These are phyloP conservation scores for Troides helena DNA, from an alignment of 2,888 invertebrate species.

Conservation along the genomic window DNA sequence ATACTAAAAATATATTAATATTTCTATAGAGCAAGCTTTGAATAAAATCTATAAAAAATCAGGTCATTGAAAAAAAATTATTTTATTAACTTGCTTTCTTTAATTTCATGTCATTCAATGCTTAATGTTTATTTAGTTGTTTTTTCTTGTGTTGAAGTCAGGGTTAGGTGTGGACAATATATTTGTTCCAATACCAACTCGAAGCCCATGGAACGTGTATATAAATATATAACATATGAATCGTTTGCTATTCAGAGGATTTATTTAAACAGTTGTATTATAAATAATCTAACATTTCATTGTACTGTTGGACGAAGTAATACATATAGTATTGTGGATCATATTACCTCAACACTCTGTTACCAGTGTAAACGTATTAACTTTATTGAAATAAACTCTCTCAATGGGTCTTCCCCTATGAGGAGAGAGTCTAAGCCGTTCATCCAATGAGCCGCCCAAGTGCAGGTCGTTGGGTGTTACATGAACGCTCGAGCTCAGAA, in stretches of 20 bases:
- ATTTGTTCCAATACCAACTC: not conserved
- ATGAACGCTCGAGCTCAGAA: too few relatives aligned
- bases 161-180: not conserved
- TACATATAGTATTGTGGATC: constrained; percentile 44
- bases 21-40: too few relatives aligned
- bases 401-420: too few relatives aligned
- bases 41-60: too few relatives aligned
- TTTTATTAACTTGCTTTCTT: not conserved
- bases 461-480: too few relatives aligned
- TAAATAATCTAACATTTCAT: constrained; percentile 27
- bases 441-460: too few relatives aligned
- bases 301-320: too few relatives aligned
- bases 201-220: constrained; percentile 22
- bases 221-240: constrained; percentile 29
- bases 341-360: constrained; percentile 61
- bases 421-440: too few relatives aligned
- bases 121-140: not conserved
- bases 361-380: constrained; percentile 46
- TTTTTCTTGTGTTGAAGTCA: not conserved
- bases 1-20: too few relatives aligned
- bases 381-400: constrained; percentile 5
- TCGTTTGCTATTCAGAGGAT: constrained; percentile 14
- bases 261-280: constrained; percentile 31
- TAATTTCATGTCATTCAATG: not conserved
- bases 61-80: too few relatives aligned